A percentile compares a stretch with the other conserved stretches of the same genome.
phyloP scores from a whole-genome alignment of 2,888 invertebrate genomes.

The Flabesymbios commensalis region DNA sequence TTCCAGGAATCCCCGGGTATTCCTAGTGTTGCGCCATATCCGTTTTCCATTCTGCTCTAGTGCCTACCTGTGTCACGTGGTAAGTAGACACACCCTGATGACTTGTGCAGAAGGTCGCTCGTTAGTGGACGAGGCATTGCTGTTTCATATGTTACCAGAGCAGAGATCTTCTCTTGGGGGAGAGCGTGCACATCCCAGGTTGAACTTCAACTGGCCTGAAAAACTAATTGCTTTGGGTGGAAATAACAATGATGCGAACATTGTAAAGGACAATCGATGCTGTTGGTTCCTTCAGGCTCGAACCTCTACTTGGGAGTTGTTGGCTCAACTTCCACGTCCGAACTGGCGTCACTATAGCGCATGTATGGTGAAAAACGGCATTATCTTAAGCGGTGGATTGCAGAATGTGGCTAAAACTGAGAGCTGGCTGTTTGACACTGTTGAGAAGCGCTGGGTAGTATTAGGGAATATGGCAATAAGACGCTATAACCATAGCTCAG shows the following conservation, averaged over 20 bases:
- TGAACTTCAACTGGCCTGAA: background rate
- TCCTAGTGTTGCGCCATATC: conserved; percentile 3
- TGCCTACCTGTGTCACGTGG: conserved; percentile 21
- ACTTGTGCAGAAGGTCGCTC: background rate
- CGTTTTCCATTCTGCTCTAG: conserved; percentile 21
- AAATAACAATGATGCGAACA: conserved; percentile 15
- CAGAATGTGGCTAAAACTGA: conserved; percentile 22
- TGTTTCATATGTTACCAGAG: conserved; percentile 23
- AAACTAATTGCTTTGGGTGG: conserved; percentile 24
- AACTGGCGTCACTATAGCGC: conserved; percentile 26
- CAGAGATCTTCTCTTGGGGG: conserved; percentile 15
- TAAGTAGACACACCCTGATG: conserved; percentile 2
- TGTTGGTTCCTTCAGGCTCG: conserved; percentile 25
- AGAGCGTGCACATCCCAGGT: conserved; percentile 12
- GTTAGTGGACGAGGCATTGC: conserved; percentile 17
- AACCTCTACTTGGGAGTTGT: conserved; percentile 20
- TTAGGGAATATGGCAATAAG: conserved; percentile 13
- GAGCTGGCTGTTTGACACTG: conserved; percentile 23
- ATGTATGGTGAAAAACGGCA: conserved; percentile 10
- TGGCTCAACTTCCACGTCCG: conserved; percentile 25
- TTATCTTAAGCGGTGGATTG: conserved; percentile 26
- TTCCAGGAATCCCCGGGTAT: conserved; percentile 2
- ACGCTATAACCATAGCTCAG: conserved; percentile 22
- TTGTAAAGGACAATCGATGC: conserved; percentile 21
- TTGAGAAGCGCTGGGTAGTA: conserved; percentile 26